Evolutionary conservation across 2,113 vertebrate genomes (phyloP), one percentile per base, ranked within the genome.

Genomic region (Erinaceus europaeus): DNA sequence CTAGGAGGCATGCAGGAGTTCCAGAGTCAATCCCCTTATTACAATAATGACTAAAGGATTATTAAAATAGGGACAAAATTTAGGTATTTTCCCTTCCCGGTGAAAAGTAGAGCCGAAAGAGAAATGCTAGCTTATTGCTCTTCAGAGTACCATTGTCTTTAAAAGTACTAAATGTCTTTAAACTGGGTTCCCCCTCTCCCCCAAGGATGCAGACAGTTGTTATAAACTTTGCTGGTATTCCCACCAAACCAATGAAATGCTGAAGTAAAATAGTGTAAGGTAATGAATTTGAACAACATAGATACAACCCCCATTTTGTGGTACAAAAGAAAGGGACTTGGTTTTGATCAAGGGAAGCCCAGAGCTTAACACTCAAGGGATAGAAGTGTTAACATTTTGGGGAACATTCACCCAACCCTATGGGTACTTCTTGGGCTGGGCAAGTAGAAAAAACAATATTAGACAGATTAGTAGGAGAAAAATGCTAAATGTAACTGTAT

Each of bases 1-100:
- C 53, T 80, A 90, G 55, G 77, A 92, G 89, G 92, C 93, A 96
- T 87, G 78, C 90, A 95, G 90, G 87, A 91, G 76, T 94, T 92
- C 91, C 94, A 80, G 84, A 94, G 89, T 91, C 93, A 95, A 92
- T 95, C 86, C 52, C 84, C 89, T 93, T 96, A 96, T 96, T 96
- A 96, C 71, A 96, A 95, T 95, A 97, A 96, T 94, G 93, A 92
- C 89, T 93, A 86, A 90, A 96, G 94, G 91, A 95, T 96, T 95
- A 95, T 94, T 95, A 94, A 92, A 93, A 95, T 89, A 85, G 79
- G 68, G 86, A 71, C 62, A 79, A 55, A 96, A 94, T 71, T 92
- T 84, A 88, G 94, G 89, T 93, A 95, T 94, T 96, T 96, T 94
- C 90, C 96, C 94, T 90, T 89, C 80, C 88, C 81, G 38, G n/a